Evolutionary conservation across 2,113 vertebrate species (phyloP), one percentile per base, ranked within the genome.

Genomic region (Silurus asotus): DNA sequence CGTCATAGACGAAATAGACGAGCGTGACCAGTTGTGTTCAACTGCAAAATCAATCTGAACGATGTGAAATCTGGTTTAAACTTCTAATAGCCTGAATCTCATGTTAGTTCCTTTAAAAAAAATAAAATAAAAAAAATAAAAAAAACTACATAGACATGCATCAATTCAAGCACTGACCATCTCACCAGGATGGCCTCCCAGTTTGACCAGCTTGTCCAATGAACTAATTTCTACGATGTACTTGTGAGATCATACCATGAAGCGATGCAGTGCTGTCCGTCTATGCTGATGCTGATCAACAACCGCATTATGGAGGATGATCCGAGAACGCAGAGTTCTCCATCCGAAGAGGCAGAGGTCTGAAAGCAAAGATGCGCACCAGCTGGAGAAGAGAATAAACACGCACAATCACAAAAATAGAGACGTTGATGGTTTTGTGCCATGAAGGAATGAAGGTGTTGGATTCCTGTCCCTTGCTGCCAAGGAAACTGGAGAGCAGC

Each of bases 401-500:
- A 48, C 1, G 13, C 17, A 45, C 28, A 70, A 2, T 48, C 15
- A 72, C 23, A 72, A 23, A 48, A 75, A 75, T 48, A 10, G 15
- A 74, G 28, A 59, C 20, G 15, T 51, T 10, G 59, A 72, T 64
- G 55, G 55, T 62, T 61, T 87, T 82, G 48, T 65, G 79, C 55
- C 69, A 81, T 76, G 28, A 67, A 87, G 85, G 85, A 82, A 82
- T 77, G 80, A 82, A 65, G 81, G 61, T 67, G 51, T n/a, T 75
- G 59, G 55, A 87, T 87, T 83, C 70, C 80, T 83, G 80, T 77
- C 80, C 48, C 48, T 84, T 28, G 81, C 85, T 87, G 45, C 80
- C 85, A 86, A 86, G 85, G 85, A 82, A 82, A 86, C 85, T 45
- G 79, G 86, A 51, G 70, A 67, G 80, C 70, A 77, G 80, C 86